phyloP scores from a whole-genome alignment of 2,113 vertebrate genomes.

The Rynchops niger region DNA sequence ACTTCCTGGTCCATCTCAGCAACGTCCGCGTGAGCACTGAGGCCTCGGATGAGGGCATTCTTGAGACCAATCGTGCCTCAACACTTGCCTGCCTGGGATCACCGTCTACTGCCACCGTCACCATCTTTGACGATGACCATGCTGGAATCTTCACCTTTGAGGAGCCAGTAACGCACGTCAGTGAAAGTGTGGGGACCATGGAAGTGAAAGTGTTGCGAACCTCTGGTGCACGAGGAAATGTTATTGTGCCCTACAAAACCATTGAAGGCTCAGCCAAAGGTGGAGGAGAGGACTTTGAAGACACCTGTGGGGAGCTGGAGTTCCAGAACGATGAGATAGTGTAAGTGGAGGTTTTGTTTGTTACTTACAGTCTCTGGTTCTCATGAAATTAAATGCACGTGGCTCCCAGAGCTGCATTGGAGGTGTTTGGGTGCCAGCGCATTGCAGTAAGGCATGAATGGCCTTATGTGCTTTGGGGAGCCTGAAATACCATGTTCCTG shows the following conservation, averaged over 20 bases:
- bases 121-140: slow-evolving; percentile 94
- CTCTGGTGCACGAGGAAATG: slow-evolving; percentile 90
- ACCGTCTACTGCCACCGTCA: slow-evolving; percentile 86
- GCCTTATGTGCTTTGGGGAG: background rate
- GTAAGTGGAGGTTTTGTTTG: slow-evolving; percentile 79
- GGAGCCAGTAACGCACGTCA: slow-evolving; percentile 84
- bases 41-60: slow-evolving; percentile 71
- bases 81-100: slow-evolving; percentile 80
- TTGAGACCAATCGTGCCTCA: slow-evolving; percentile 71
- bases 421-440: background rate
- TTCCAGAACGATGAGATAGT: slow-evolving; percentile 95
- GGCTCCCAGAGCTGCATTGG: background rate
- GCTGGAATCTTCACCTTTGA: slow-evolving; percentile 95
- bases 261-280: slow-evolving; percentile 90
- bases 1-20: slow-evolving; percentile 93
- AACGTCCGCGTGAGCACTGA: slow-evolving; percentile 80
- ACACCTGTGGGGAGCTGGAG: slow-evolving; percentile 90
- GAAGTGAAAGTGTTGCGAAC: slow-evolving; percentile 91
- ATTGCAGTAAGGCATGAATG: background rate
- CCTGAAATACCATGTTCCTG: background rate
- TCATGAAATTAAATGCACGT: background rate
- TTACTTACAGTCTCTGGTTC: background rate
- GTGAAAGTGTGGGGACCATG: slow-evolving; percentile 92
- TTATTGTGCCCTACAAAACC: slow-evolving; percentile 92
- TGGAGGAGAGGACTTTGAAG: slow-evolving; percentile 96